Evolutionary conservation across 2,113 vertebrate species (phyloP), one percentile per base, ranked within the genome.

Genomic region (Epinephelus moara): DNA sequence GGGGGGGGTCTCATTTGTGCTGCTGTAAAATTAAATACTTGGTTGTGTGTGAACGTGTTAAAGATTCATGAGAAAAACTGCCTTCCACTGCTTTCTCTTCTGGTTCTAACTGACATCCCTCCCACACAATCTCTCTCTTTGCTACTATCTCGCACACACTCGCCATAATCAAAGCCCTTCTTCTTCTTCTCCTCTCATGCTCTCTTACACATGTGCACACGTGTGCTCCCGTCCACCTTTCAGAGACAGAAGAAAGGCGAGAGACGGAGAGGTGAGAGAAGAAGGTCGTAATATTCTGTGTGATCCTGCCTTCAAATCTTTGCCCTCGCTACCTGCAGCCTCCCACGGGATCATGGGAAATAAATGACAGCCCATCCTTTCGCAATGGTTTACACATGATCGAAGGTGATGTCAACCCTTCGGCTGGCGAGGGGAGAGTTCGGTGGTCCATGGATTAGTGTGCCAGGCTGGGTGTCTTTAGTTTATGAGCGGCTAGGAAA

Each of bases 381-480:
- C 40, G 88, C 88, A 76, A 91, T 92, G 92, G 91, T 93, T 94
- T 90, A 88, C 84, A 89, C 85, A 91, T 94, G 93, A 94, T 94
- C 30, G 91, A 94, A 89, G 85, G 83, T 79, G 74, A 80, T 92
- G 92, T 92, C 93, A 90, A 81, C 85, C 85, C 75, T 60, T 89
- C 81, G 68, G 82, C 85, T 62, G 75, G 81, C 4, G 62, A 78
- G 79, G 89, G 87, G 85, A 86, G 86, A 82, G 80, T 84, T 81
- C 42, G 77, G 81, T 57, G 73, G 81, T 78, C 52, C 17, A 1
- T 72, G 92, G 91, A 94, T 94, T 94, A 93, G 88, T 89, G 89
- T 90, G 89, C 86, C 91, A 83, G 87, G 37, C 88, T 37, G 63
- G 75, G 49, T 61, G 30, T 88, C 71, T 88, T 37, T 92, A 79